Percentiles rank a stretch among this genome's conserved stretches.
These are phyloP conservation scores for Noctua comes DNA, from an alignment of 2,888 invertebrate genomes.

Conservation along the genomic window DNA sequence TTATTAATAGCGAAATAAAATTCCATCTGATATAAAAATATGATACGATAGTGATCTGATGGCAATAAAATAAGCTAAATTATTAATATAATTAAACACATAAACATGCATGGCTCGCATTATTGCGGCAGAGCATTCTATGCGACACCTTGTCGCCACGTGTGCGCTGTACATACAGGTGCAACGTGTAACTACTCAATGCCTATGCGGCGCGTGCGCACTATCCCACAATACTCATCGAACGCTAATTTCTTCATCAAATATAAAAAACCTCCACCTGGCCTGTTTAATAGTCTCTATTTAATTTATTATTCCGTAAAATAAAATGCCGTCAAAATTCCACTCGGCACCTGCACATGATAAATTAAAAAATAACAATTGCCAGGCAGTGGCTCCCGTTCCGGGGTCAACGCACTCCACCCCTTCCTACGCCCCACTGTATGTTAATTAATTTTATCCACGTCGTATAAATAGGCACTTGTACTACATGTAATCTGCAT, in stretches of 20 bases:
- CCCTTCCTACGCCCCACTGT: slow-evolving; percentile 70
- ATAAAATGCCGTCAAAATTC: slow-evolving; percentile 61
- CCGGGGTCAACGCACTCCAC: slow-evolving; percentile 71
- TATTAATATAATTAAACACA: slow-evolving; percentile 54
- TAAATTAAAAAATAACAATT: slow-evolving; percentile 70
- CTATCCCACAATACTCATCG: slow-evolving; percentile 41
- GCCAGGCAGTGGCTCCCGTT: slow-evolving; percentile 65
- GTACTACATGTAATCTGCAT: slow-evolving; percentile 62
- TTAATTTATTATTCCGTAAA: slow-evolving; percentile 48
- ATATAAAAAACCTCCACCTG: slow-evolving; percentile 51
- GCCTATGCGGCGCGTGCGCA: slow-evolving; percentile 40
- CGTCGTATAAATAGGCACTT: slow-evolving; percentile 67
- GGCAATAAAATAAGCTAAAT: slow-evolving; percentile 56
- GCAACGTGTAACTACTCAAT: slow-evolving; percentile 37
- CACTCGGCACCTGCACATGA: slow-evolving; percentile 68
- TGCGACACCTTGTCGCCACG: slow-evolving; percentile 54
- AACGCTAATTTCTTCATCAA: slow-evolving; percentile 58
- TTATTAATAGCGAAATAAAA: slow-evolving; percentile 56
- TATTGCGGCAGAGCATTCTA: slow-evolving; percentile 44
- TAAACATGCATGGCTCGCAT: slow-evolving; percentile 44
- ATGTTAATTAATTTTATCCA: slow-evolving; percentile 74
- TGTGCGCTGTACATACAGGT: slow-evolving; percentile 48
- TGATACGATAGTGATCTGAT: slow-evolving; percentile 52
- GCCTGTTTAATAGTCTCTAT: slow-evolving; percentile 39
- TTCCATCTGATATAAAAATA: slow-evolving; percentile 50